A percentile compares a stretch with the other conserved stretches of the same genome.
Conservation (phyloP, 1,140 invertebrate genomes). For the Drosophila seguyi region DNA sequence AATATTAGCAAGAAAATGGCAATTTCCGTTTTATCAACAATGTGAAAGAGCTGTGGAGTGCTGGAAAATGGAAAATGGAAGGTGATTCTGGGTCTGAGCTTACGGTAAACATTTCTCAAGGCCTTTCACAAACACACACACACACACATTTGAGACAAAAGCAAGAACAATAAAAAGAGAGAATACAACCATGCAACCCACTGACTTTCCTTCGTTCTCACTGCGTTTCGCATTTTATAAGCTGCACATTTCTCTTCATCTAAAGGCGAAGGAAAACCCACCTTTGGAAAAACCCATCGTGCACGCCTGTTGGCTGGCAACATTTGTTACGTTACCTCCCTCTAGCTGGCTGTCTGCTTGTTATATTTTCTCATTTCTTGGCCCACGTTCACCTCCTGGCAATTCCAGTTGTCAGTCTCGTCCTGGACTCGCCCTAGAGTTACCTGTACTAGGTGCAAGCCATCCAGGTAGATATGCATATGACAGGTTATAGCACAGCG, state of each 20-base stretch:
- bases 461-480: conserved; percentile 43
- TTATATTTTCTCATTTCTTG: conserved; percentile 82
- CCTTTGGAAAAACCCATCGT: conserved; percentile 1
- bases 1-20: conserved; percentile 59
- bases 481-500: conserved; percentile 29
- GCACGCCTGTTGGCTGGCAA: conserved; percentile 20
- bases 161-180: conserved; percentile 18
- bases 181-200: conserved; percentile 25
- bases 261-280: conserved; percentile 3
- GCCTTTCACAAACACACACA: conserved; percentile 28
- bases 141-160: conserved; percentile 8
- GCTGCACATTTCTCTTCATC: conserved; percentile 81
- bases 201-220: conserved; percentile 4
- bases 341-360: conserved; percentile 59
- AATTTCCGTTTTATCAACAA: conserved; percentile 73
- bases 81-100: conserved; percentile 33
- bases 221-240: conserved; percentile 77
- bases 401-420: conserved; percentile 63
- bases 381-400: conserved; percentile 71
- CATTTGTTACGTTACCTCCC: conserved; percentile 66
- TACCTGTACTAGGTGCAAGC: conserved; percentile 10
- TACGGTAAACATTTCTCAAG: conserved; percentile 51
- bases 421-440: background rate
- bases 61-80: conserved; percentile 12
- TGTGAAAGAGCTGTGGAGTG: background rate